These are phyloP conservation scores for Nematostella vectensis DNA, from an alignment of 92 coral and sea anemone species.

Conservation along the genomic window DNA sequence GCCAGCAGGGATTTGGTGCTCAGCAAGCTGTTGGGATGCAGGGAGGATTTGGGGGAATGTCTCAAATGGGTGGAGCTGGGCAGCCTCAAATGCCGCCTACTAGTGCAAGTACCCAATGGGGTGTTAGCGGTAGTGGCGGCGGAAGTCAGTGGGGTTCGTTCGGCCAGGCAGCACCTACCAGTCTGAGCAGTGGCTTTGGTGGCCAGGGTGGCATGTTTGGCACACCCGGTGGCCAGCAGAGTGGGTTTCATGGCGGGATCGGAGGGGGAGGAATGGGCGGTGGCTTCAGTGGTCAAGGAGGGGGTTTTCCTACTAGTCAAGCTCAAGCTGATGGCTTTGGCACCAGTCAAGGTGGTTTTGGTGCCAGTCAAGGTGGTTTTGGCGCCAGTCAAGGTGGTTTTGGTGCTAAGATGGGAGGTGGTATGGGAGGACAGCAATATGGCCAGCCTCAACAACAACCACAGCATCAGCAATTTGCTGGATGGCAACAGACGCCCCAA, in stretches of 20 bases:
- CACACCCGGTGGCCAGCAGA: constrained; percentile 7
- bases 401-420: neutral
- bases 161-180: constrained; percentile 14
- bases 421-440: constrained; percentile 12
- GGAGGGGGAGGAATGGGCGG: constrained; percentile 6
- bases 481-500: constrained; percentile 90
- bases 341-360: neutral
- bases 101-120: neutral
- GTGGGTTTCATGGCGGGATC: constrained; percentile 10
- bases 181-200: constrained; percentile 27
- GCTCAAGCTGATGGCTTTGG: neutral
- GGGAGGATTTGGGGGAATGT: constrained; percentile 44
- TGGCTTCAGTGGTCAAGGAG: constrained; percentile 23
- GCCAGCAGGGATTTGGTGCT: constrained; percentile 35
- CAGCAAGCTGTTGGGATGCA: constrained; percentile 2
- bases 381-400: neutral
- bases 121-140: neutral
- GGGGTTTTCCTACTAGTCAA: neutral
- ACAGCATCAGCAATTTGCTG: constrained; percentile 76
- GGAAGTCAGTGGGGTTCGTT: constrained; percentile 15
- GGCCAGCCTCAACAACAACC: constrained; percentile 71
- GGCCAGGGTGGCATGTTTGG: constrained; percentile 33
- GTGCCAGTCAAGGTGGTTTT: neutral
- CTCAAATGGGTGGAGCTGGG: constrained; percentile 22
- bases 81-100: neutral